Evolutionary conservation across 2,888 invertebrate genomes (phyloP), one percentile per base, ranked within the genome.

Genomic region (Apodemia zela): DNA sequence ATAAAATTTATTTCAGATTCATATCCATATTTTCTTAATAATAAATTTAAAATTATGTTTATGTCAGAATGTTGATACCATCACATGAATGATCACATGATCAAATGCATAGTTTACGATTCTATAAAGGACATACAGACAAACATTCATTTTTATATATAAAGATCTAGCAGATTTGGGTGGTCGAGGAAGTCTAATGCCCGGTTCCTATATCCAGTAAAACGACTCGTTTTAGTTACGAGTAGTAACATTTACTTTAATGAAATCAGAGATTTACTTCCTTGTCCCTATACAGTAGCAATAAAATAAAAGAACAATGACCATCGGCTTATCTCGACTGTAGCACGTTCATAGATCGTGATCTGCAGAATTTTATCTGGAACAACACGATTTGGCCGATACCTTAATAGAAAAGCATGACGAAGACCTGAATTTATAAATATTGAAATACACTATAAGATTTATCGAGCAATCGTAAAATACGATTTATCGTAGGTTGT

Each of bases 301-400:
- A 21, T 51, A 51, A 51, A 51, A 18, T 51, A 51, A 21, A 51
- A 25, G 51, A 51, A 51, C 51, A 51, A 51, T 21, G 15, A 42
- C 15, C 15, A 42, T 42, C 15, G 51, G 51, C 13, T 51, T 51
- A 21, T 21, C 51, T 51, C 51, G 5, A 21, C 18, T 38, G 38
- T 8, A 59, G 38, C 59, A 59, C 59, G 59, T 59, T 35, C 59
- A 38, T 42, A 42, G 42, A 59, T 59, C 59, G 59, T 59, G 59
- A 59, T 35, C 51, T 13, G 13, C 18, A 51, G 51, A 21, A 21
- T 51, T 51, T 51, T 51, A 51, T 51, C 51, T 51, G 51, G 51
- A 51, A 21, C 51, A 51, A 51, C 51, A 51, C 51, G 51, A 51
- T 51, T 51, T 25, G 51, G 13, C 13, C 51, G 51, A 51, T 51